Base-by-base conservation (phyloP, 2,888 invertebrate species). In the Pristionchus japonicus region DNA sequence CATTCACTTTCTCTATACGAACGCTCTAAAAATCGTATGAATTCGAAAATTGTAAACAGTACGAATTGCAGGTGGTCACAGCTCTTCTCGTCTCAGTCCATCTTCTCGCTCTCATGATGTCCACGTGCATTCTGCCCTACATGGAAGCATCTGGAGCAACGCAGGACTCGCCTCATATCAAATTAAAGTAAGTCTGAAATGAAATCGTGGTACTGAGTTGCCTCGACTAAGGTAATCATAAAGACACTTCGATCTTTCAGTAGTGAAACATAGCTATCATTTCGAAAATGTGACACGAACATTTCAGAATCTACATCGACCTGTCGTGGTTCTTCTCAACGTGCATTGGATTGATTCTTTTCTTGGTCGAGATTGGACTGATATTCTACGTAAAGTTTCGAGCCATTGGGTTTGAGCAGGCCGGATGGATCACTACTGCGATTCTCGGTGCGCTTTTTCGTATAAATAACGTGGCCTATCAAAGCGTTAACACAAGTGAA, bases 291-390 rank as follows among this genome's bases (percentile, higher is more conserved):
- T 7, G 1, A 13, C 13, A 47, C 47, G 13, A 47, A 47, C n/a
- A n/a, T 20, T 92, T 86, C 89, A 95, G 95, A 89, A 94, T 94
- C 91, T 96, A 97, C 95, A 98, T 98, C 80, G 97, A 98, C 94
- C 95, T 97, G 64, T 97, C 98, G 0, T 98, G 98, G 98, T 97
- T 97, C 34, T 98, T 97, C 95, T 97, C 97, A 86, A 98, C 98
- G 4, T 98, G 94, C 70, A 96, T 98, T 93, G 98, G 98, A 92
- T 96, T 98, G 77, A 92, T 96, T 20, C 96, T 98, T 31, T 98
- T 98, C 95, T 96, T 98, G 89, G 96, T 97, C 88, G 98, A 98
- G 95, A 97, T 98, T 89, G 97, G 97, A 1, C 97, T 98, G 89
- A 96, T 98, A 11, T 97, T 97, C 94, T 98, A 98, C 97, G 97